These are phyloP conservation scores for Poeciliopsis retropinna DNA, from an alignment of 2,113 vertebrate genomes.

Conservation along the genomic window DNA sequence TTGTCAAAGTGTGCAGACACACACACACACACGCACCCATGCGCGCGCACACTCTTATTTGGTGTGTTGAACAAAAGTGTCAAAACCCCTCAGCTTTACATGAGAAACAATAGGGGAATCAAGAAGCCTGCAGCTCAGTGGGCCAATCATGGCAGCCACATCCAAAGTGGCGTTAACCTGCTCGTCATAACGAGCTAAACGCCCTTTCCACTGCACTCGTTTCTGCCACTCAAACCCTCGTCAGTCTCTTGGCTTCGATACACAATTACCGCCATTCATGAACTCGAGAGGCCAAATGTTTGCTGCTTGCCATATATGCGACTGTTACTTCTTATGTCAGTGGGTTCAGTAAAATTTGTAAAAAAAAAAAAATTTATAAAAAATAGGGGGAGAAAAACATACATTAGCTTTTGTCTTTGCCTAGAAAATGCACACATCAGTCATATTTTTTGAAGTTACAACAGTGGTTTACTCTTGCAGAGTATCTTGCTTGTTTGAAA, in stretches of 20 bases:
- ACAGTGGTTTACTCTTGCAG: too few relatives aligned
- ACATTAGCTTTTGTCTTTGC: too few relatives aligned
- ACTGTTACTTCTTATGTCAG: not conserved
- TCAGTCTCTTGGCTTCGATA: conserved; percentile 48
- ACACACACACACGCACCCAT: not conserved
- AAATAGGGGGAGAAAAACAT: too few relatives aligned
- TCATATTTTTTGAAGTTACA: not conserved
- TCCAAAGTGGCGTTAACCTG: conserved; percentile 40
- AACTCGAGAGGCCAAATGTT: conserved; percentile 41
- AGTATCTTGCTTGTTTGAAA: too few relatives aligned
- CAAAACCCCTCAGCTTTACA: conserved; percentile 30
- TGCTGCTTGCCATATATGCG: conserved; percentile 38
- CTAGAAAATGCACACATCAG: not conserved
- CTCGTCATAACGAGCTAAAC: conserved; percentile 55
- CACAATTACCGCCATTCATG: conserved; percentile 64
- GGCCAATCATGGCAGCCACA: conserved; percentile 49
- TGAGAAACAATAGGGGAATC: conserved; percentile 58
- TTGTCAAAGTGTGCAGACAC: conserved; percentile 12
- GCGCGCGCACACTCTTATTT: not conserved
- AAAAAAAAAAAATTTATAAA: not conserved
- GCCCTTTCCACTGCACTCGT: conserved; percentile 54
- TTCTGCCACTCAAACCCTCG: conserved; percentile 55
- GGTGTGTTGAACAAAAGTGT: conserved; percentile 21
- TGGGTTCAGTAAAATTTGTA: not conserved
- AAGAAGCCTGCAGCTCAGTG: conserved; percentile 47